Evolutionary conservation across 2,797 vertebrate genomes (phyloP).

Genomic region (Microctenopoma steveboyesi): DNA sequence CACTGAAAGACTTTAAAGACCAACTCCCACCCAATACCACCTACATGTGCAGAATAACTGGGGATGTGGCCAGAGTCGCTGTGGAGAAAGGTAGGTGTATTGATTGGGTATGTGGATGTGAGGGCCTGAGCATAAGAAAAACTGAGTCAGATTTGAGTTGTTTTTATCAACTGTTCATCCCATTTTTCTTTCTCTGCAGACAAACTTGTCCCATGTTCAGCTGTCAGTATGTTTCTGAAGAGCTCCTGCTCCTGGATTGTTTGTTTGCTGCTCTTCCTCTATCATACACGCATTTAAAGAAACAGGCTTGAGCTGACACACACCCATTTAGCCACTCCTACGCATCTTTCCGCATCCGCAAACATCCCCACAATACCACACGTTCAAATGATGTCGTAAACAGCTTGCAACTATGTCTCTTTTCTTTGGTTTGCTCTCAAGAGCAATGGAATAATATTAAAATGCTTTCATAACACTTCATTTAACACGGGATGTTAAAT

Average conservation of each 20-base stretch:
- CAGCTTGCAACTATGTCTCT: slow-evolving; percentile 13
- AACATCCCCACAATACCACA: slow-evolving; percentile 10
- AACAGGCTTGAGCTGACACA: slow-evolving; percentile 27
- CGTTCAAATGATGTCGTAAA: slow-evolving; percentile 6
- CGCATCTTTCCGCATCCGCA: slow-evolving; percentile 10
- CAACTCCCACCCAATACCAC: slow-evolving; percentile 77
- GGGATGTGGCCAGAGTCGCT: slow-evolving; percentile 29
- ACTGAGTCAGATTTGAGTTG: slow-evolving; percentile 4
- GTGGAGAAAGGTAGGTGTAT: slow-evolving; percentile 72
- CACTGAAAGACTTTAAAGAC: slow-evolving; percentile 62
- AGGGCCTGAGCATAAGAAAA: background rate
- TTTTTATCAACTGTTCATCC: slow-evolving; percentile 19
- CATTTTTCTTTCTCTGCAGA: slow-evolving; percentile 68
- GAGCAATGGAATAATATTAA: background rate
- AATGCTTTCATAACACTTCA: slow-evolving; percentile 9
- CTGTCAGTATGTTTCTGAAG: slow-evolving; percentile 78
- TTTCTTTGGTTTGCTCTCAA: slow-evolving; percentile 1
- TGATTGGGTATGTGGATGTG: background rate
- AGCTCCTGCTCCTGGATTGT: slow-evolving; percentile 67
- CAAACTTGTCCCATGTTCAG: slow-evolving; percentile 73
- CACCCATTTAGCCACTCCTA: slow-evolving; percentile 9
- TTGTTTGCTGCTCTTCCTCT: slow-evolving; percentile 67
- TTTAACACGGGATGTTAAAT: background rate
- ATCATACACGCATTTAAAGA: slow-evolving; percentile 53
- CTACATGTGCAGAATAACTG: slow-evolving; percentile 80